phyloP scores from a whole-genome alignment of 2,797 vertebrate genomes.

The Tinamus major region DNA sequence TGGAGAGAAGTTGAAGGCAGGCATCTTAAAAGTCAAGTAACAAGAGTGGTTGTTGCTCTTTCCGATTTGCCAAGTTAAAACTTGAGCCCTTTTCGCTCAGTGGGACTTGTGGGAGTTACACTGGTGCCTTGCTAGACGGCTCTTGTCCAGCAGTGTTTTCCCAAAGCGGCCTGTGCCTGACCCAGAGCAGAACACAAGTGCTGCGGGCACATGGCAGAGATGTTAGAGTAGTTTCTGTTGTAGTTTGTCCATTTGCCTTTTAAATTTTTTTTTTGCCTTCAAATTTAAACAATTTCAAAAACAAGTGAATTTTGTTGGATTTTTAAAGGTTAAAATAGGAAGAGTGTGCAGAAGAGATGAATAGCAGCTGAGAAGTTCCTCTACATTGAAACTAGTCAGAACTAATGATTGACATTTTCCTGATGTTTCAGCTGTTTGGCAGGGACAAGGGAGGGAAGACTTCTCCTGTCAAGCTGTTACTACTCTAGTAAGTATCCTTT shows the following conservation, averaged over 20 bases:
- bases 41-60: too few species aligned
- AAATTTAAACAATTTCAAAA: too few species aligned
- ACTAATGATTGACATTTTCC: background rate
- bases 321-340: background rate
- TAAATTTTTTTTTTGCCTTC: too few species aligned
- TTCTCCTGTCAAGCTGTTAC: background rate
- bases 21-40: background rate
- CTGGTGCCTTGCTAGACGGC: background rate
- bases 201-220: too few species aligned
- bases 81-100: too few species aligned
- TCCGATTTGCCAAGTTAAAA: too few species aligned
- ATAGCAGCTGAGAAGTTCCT: background rate
- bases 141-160: background rate
- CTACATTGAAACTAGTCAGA: background rate
- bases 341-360: background rate
- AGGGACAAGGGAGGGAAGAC: background rate
- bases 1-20: background rate
- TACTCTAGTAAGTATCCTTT: background rate
- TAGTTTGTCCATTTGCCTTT: background rate
- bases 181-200: too few species aligned
- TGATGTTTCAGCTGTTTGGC: background rate
- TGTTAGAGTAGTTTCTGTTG: too few species aligned
- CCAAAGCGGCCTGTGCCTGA: background rate
- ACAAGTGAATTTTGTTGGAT: background rate
- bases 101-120: too few species aligned